These are phyloP conservation scores for Regulus satrapa DNA, from an alignment of 2,113 vertebrate genomes.

Conservation along the genomic window DNA sequence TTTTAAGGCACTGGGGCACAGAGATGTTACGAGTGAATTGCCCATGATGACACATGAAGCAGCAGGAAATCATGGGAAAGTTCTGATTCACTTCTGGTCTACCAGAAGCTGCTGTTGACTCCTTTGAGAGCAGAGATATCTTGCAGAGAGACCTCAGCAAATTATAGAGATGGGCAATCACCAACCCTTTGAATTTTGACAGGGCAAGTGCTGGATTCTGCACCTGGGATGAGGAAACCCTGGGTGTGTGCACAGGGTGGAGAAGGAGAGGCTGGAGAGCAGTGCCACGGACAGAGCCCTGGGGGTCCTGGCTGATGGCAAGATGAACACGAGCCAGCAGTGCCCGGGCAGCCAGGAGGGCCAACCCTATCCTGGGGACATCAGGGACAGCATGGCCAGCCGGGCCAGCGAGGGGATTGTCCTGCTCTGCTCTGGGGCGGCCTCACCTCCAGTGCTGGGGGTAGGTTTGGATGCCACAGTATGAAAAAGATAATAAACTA, in stretches of 20 bases:
- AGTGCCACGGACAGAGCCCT: accelerated
- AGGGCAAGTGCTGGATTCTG: not conserved
- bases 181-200: accelerated
- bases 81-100: not conserved
- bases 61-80: not conserved
- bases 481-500: not conserved
- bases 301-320: accelerated
- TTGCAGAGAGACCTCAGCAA: not conserved
- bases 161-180: not conserved
- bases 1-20: not conserved
- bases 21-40: not conserved
- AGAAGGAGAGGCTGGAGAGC: not conserved
- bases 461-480: accelerated
- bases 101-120: not conserved
- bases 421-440: accelerated
- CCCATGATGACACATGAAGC: not conserved
- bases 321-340: not conserved
- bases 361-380: accelerated
- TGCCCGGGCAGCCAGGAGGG: not conserved
- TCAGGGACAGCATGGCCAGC: accelerated
- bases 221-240: not conserved
- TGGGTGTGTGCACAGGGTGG: not conserved
- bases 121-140: not conserved
- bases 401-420: not conserved
- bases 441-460: not conserved